Conservation (phyloP, 2,888 invertebrate genomes). For the Pammene aurita region DNA sequence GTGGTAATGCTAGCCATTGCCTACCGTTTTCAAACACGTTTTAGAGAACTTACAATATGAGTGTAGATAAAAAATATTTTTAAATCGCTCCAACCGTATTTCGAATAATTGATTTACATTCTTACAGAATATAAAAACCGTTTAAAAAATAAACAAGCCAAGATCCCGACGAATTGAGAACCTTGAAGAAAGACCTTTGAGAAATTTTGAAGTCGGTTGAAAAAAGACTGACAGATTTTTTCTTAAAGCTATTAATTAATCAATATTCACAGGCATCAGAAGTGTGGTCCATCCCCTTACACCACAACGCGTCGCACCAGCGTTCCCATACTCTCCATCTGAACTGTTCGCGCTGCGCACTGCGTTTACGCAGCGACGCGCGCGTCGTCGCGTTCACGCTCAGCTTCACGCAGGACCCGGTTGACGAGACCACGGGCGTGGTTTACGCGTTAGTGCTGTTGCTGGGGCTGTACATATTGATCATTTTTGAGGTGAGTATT, state of each 20-base stretch:
- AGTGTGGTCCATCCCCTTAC: slow-evolving; percentile 83
- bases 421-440: slow-evolving; percentile 85
- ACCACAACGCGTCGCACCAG: slow-evolving; percentile 74
- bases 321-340: slow-evolving; percentile 67
- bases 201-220: too few relatives aligned
- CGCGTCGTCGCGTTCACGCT: slow-evolving; percentile 47
- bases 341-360: slow-evolving; percentile 39
- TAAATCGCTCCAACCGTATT: too few relatives aligned
- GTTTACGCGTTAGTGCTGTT: slow-evolving; percentile 87
- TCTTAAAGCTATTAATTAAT: not conserved
- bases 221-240: too few relatives aligned
- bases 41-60: too few relatives aligned
- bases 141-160: too few relatives aligned
- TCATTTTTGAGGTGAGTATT: slow-evolving; percentile 88
- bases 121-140: too few relatives aligned
- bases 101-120: too few relatives aligned
- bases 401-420: slow-evolving; percentile 83
- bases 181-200: too few relatives aligned
- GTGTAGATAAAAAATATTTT: too few relatives aligned
- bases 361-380: slow-evolving; percentile 10
- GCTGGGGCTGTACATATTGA: slow-evolving; percentile 87
- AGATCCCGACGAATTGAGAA: too few relatives aligned
- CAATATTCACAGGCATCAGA: slow-evolving; percentile 62
- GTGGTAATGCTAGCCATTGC: too few relatives aligned
- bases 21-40: too few relatives aligned